Evolutionary conservation across 2,888 invertebrate species (phyloP).

Genomic region (Theretra japonica): DNA sequence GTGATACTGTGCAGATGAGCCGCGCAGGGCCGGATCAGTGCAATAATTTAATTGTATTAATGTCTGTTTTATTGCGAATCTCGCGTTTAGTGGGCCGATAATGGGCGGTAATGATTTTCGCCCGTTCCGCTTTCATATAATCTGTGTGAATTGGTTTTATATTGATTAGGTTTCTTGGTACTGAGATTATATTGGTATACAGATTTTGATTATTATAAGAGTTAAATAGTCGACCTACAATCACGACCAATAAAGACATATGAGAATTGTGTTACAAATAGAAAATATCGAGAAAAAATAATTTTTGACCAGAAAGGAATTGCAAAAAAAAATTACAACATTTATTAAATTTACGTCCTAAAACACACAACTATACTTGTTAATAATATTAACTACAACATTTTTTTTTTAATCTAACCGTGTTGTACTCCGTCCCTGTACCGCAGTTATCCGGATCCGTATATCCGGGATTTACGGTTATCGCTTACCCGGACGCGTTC

Average conservation of each 20-base stretch:
- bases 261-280: too few relatives aligned
- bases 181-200: background rate
- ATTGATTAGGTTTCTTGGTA: slow-evolving; percentile 33
- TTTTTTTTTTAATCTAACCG: too few relatives aligned
- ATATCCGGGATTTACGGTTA: slow-evolving; percentile 82
- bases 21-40: slow-evolving; percentile 73
- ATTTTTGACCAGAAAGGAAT: too few relatives aligned
- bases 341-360: too few relatives aligned
- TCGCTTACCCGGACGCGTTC: slow-evolving; percentile 79
- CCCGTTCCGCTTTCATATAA: slow-evolving; percentile 48
- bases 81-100: slow-evolving; percentile 74
- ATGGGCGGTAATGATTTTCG: slow-evolving; percentile 74
- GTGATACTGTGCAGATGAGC: slow-evolving; percentile 83
- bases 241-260: too few relatives aligned
- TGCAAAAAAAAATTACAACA: too few relatives aligned
- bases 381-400: too few relatives aligned
- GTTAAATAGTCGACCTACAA: too few relatives aligned
- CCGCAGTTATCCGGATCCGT: slow-evolving; percentile 56
- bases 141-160: slow-evolving; percentile 42
- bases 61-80: slow-evolving; percentile 82
- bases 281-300: too few relatives aligned
- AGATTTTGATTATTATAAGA: too few relatives aligned
- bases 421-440: slow-evolving; percentile 52
- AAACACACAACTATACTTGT: too few relatives aligned
- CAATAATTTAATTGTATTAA: slow-evolving; percentile 79